Conservation (phyloP, 2,113 vertebrate species). For the Lipophrys pholis region DNA sequence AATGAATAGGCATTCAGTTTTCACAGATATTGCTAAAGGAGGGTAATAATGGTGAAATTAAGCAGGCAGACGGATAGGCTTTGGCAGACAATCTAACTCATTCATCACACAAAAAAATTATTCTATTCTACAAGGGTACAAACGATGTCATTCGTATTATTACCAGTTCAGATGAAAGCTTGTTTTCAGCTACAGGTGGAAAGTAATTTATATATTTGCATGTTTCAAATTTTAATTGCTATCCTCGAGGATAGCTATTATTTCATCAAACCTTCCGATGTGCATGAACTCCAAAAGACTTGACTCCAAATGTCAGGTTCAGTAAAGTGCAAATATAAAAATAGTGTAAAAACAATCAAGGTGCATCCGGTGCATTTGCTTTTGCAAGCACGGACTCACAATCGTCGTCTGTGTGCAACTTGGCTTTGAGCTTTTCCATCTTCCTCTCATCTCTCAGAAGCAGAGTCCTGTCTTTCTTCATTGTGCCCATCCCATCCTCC, state of each 20-base stretch:
- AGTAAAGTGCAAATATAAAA: conserved; percentile 22
- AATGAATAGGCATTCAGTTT: conserved; percentile 30
- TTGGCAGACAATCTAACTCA: conserved; percentile 26
- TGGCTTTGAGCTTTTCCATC: conserved; percentile 99
- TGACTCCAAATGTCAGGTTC: conserved; percentile 31
- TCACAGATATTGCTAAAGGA: neutral
- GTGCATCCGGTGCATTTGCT: neutral
- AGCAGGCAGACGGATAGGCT: conserved; percentile 1
- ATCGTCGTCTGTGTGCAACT: conserved; percentile 98
- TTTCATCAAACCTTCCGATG: conserved; percentile 50
- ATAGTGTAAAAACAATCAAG: conserved; percentile 6
- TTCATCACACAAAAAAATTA: conserved; percentile 11
- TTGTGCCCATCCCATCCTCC: conserved; percentile 92
- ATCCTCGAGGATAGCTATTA: conserved; percentile 44
- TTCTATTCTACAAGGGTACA: neutral
- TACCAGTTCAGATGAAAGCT: conserved; percentile 15
- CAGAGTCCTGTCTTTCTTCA: conserved; percentile 94
- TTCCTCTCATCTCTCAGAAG: conserved; percentile 94
- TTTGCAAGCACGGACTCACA: conserved; percentile 82
- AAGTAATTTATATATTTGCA: conserved; percentile 23
- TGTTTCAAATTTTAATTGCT: conserved; percentile 40
- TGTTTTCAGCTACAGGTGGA: conserved; percentile 8
- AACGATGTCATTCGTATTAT: conserved; percentile 13
- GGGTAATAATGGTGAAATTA: conserved; percentile 24
- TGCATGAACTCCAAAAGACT: conserved; percentile 43